Evolutionary conservation across 64 coral and sea anemone species (phyloP).

Genomic region (Hydrozoanthus tunicans): DNA sequence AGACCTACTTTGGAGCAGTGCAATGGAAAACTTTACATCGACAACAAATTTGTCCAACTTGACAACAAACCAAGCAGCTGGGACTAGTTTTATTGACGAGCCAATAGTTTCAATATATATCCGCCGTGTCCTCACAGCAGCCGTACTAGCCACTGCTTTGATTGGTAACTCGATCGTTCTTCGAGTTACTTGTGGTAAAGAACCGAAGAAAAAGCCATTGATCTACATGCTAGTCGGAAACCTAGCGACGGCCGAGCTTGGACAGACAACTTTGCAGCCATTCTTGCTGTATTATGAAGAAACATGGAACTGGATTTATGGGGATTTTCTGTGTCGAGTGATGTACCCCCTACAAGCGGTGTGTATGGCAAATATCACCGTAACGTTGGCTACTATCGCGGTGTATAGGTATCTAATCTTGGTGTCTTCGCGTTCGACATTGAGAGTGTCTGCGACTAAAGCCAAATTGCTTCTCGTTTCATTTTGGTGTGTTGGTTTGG

Average conservation of each 20-base stretch:
- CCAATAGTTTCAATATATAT: background rate
- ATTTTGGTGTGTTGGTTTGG: slow-evolving; percentile 37
- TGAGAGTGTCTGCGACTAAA: background rate
- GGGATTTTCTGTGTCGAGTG: slow-evolving; percentile 42
- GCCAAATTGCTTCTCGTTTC: slow-evolving; percentile 20
- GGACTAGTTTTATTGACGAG: background rate
- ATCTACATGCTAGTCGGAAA: slow-evolving; percentile 48
- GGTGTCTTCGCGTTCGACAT: slow-evolving; percentile 1
- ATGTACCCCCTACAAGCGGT: slow-evolving; percentile 39
- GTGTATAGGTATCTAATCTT: slow-evolving; percentile 28
- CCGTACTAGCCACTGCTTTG: background rate
- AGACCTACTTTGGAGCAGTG: background rate
- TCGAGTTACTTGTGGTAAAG: background rate
- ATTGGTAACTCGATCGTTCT: slow-evolving; percentile 27
- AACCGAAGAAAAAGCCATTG: background rate
- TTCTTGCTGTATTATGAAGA: slow-evolving; percentile 39
- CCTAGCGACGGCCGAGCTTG: slow-evolving; percentile 18
- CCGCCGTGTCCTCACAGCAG: background rate
- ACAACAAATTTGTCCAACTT: background rate
- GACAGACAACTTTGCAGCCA: slow-evolving; percentile 22
- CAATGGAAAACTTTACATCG: background rate
- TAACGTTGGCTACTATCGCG: slow-evolving; percentile 35
- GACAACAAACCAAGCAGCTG: background rate
- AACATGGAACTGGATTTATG: slow-evolving; percentile 46
- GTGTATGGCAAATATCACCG: slow-evolving; percentile 32